Evolutionary conservation across 2,888 invertebrate genomes (phyloP).

Genomic region (Acrocyrtus sp.): DNA sequence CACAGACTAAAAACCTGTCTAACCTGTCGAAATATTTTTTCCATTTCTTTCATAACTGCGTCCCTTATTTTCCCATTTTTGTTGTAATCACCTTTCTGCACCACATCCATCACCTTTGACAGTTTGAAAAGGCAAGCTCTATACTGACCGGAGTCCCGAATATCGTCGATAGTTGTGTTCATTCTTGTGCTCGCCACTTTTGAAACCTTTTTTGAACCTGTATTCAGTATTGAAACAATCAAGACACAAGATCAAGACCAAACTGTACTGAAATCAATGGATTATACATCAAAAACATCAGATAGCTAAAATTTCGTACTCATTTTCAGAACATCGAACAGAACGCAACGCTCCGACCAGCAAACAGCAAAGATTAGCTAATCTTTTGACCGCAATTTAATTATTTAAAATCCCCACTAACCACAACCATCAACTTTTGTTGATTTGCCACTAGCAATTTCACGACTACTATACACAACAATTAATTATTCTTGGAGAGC

Average conservation of each 20-base stretch:
- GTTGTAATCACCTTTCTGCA: slow-evolving; percentile 13
- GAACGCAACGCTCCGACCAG: too few species aligned
- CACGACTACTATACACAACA: too few species aligned
- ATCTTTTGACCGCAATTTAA: too few species aligned
- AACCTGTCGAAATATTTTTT: slow-evolving; percentile 3
- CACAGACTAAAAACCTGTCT: not conserved
- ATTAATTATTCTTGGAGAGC: too few species aligned
- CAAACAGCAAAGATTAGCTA: too few species aligned
- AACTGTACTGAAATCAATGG: not conserved
- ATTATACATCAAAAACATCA: not conserved
- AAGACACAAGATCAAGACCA: not conserved
- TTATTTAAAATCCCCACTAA: too few species aligned
- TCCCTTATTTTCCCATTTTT: not conserved
- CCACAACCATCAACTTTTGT: too few species aligned
- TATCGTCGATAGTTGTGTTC: slow-evolving; percentile 6
- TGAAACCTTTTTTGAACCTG: too few species aligned
- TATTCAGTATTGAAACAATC: not conserved
- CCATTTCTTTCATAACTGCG: slow-evolving; percentile 14
- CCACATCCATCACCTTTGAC: slow-evolving; percentile 11
- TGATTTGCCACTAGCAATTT: too few species aligned
- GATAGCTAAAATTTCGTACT: not conserved
- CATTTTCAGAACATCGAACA: too few species aligned
- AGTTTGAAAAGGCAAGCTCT: not conserved
- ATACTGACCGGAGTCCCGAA: not conserved
- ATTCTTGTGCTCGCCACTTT: slow-evolving; percentile 9